Conservation (phyloP, 1,140 invertebrate genomes). For the Acromyrmex charruanus region DNA sequence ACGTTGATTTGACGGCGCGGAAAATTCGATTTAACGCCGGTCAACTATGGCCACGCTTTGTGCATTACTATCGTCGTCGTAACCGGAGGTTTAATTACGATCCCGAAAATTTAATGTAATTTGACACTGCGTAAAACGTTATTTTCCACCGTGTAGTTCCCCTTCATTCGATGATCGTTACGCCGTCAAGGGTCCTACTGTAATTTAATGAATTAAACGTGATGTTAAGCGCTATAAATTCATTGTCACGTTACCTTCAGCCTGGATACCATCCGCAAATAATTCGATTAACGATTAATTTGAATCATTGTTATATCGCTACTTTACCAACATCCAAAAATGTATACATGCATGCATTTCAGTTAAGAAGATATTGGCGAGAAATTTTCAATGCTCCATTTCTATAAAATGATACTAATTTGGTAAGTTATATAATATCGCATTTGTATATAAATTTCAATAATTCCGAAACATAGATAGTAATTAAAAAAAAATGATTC, state of each 20-base stretch:
- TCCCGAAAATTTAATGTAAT: slow-evolving; percentile 61
- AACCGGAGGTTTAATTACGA: slow-evolving; percentile 49
- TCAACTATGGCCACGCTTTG: slow-evolving; percentile 49
- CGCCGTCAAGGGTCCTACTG: slow-evolving; percentile 11
- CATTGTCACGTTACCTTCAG: slow-evolving; percentile 38
- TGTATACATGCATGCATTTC: neutral
- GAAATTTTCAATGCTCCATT: neutral
- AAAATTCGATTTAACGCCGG: slow-evolving; percentile 61
- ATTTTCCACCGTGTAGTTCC: slow-evolving; percentile 19
- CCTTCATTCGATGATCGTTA: slow-evolving; percentile 32
- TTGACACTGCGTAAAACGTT: slow-evolving; percentile 58
- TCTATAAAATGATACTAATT: neutral
- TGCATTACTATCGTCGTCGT: slow-evolving; percentile 54
- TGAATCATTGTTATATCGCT: neutral
- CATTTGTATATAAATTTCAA: neutral
- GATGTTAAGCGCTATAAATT: slow-evolving; percentile 56
- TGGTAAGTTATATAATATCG: neutral
- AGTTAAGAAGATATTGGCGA: neutral
- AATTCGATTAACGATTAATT: slow-evolving; percentile 27
- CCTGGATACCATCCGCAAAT: neutral
- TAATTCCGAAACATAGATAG: neutral
- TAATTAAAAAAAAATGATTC: neutral
- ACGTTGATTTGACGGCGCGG: slow-evolving; percentile 46
- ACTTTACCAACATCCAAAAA: slow-evolving; percentile 17
- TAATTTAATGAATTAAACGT: slow-evolving; percentile 57